phyloP scores from a whole-genome alignment of 1,140 invertebrate species.

The Harpegnathos saltator region DNA sequence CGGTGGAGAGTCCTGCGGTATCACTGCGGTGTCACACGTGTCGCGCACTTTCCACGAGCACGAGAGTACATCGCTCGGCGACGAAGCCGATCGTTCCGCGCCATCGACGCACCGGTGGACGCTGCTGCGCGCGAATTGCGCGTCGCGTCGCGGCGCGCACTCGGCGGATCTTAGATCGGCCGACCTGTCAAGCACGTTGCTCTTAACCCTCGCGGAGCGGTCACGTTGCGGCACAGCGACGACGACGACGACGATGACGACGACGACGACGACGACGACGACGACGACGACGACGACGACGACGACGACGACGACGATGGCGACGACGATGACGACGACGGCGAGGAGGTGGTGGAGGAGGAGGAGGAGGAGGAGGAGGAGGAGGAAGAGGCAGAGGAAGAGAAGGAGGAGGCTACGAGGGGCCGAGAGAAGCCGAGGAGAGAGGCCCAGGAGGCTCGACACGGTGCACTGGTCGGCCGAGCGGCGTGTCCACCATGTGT shows the following conservation, averaged over 20 bases:
- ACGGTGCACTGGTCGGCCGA: constrained; percentile 4
- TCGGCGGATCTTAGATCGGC: constrained; percentile 6
- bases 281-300: too few relatives aligned
- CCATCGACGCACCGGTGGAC: neutral
- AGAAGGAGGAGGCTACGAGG: too few relatives aligned
- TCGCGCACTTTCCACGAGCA: neutral
- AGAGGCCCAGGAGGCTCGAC: neutral
- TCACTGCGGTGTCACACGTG: neutral
- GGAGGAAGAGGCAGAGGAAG: too few relatives aligned
- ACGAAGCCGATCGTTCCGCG: neutral
- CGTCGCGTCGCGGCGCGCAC: constrained; percentile 4
- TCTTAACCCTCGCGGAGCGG: neutral
- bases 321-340: too few relatives aligned
- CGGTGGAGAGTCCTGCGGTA: too few relatives aligned
- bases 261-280: too few relatives aligned
- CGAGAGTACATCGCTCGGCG: neutral
- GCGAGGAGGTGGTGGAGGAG: too few relatives aligned
- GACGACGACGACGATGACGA: too few relatives aligned
- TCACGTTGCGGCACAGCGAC: too few relatives aligned
- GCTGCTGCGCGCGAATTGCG: neutral
- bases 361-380: too few relatives aligned
- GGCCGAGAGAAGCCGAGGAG: neutral
- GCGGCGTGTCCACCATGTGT: constrained; percentile 80
- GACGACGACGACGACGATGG: too few relatives aligned
- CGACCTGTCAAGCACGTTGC: neutral